phyloP scores from a whole-genome alignment of 2,888 invertebrate species.

The Apamea epomidion region DNA sequence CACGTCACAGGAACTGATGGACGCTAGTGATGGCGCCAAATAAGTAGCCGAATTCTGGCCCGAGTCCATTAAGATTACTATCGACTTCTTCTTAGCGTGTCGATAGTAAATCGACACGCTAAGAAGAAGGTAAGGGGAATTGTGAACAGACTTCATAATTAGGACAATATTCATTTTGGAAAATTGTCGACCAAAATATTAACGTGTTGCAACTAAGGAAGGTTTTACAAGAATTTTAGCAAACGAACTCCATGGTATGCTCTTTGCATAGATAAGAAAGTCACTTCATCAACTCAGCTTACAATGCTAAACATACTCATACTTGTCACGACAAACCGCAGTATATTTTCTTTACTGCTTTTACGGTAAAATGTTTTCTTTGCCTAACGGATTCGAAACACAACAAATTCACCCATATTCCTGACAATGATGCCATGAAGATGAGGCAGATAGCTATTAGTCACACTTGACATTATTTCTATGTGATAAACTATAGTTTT shows the following conservation, averaged over 20 bases:
- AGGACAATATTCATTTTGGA: no score
- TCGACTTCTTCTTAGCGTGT: no score
- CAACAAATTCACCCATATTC: not conserved
- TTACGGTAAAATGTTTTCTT: conserved; percentile 5
- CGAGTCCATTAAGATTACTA: no score
- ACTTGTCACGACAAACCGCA: not conserved
- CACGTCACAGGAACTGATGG: no score
- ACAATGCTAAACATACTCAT: not conserved
- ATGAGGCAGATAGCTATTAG: conserved; percentile 10
- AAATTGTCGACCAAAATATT: not conserved
- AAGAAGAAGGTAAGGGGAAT: no score
- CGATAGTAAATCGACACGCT: no score
- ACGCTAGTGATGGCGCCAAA: no score
- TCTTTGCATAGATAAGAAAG: not conserved
- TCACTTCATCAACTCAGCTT: not conserved
- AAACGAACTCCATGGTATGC: not conserved
- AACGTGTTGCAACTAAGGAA: not conserved
- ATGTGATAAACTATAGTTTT: not conserved
- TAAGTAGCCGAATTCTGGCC: no score
- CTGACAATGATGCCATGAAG: conserved; percentile 20
- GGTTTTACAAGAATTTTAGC: not conserved
- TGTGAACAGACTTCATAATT: no score
- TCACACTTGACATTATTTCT: conserved; percentile 13
- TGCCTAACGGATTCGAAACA: conserved; percentile 9
- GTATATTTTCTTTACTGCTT: no score